Evolutionary conservation across 2,888 invertebrate species (phyloP).

Genomic region (Pemphredon lugubris): DNA sequence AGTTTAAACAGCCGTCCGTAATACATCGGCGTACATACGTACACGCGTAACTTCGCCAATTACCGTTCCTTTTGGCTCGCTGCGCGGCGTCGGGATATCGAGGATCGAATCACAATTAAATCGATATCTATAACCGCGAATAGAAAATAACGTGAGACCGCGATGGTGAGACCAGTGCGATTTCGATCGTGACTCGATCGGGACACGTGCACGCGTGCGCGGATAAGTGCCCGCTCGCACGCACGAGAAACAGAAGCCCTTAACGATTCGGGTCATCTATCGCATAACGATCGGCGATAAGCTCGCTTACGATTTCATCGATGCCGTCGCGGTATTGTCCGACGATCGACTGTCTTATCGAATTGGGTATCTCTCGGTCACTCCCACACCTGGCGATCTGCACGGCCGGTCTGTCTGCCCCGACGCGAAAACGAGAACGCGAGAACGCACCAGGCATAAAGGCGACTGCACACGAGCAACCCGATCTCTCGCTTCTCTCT

Average conservation of each 20-base stretch:
- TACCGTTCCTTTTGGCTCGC: not conserved
- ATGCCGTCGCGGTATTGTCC: conserved; percentile 67
- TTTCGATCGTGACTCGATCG: conserved; percentile 46
- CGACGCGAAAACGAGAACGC: conserved; percentile 53
- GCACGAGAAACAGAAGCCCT: conserved; percentile 66
- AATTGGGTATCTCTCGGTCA: conserved; percentile 66
- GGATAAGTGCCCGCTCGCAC: conserved; percentile 4
- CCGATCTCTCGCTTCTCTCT: conserved; percentile 2
- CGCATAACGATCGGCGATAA: conserved; percentile 58
- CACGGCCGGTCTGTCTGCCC: conserved; percentile 13
- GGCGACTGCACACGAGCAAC: conserved; percentile 1
- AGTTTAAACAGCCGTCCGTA: too few relatives aligned
- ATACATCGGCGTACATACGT: conserved; percentile 4
- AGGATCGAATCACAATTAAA: conserved; percentile 26
- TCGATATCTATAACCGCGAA: conserved; percentile 5
- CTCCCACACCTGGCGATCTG: conserved; percentile 71
- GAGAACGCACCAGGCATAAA: conserved; percentile 17
- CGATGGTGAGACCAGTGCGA: conserved; percentile 27
- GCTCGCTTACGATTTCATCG: conserved; percentile 64
- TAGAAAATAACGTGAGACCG: conserved; percentile 34
- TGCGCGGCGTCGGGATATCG: conserved; percentile 5
- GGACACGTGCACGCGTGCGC: conserved; percentile 23
- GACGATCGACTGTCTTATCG: conserved; percentile 66
- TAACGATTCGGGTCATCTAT: conserved; percentile 72
- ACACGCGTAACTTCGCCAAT: conserved; percentile 26